Conservation (phyloP, 2,113 vertebrate genomes). For the Pluvialis apricaria region DNA sequence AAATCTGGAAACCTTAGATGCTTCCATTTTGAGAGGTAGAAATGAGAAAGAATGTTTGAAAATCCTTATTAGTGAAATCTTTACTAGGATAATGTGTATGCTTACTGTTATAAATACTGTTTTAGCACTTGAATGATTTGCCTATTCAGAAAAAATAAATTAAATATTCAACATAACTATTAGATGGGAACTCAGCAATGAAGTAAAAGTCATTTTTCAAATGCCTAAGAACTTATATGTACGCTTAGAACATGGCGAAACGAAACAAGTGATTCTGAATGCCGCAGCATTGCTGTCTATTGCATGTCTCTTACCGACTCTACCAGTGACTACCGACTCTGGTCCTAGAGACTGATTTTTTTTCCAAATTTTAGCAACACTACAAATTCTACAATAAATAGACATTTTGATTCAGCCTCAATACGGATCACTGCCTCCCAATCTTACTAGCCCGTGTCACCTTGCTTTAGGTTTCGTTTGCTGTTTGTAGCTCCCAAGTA, state of each 20-base stretch:
- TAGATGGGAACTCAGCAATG: not conserved
- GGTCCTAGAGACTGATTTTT: not conserved
- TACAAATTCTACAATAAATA: not conserved
- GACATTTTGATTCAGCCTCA: not conserved
- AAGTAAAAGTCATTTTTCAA: not conserved
- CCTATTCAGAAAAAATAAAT: not conserved
- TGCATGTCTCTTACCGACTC: not conserved
- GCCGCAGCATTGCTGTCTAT: not conserved
- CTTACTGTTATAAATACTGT: not conserved
- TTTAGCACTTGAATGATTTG: not conserved
- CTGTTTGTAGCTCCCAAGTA: not conserved
- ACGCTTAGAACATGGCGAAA: not conserved
- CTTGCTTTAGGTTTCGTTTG: not conserved
- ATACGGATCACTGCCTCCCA: not conserved
- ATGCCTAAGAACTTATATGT: not conserved
- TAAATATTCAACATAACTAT: not conserved
- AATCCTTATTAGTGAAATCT: conserved; percentile 24
- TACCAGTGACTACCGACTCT: not conserved
- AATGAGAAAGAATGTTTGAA: conserved; percentile 12
- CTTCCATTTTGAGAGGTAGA: not conserved
- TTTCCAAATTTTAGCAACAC: not conserved
- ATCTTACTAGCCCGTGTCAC: not conserved
- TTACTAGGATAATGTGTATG: not conserved
- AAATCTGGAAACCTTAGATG: conserved; percentile 28
- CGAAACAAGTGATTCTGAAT: not conserved